Conservation (phyloP, 2,888 invertebrate species). For the Conops quadrifasciatus region DNA sequence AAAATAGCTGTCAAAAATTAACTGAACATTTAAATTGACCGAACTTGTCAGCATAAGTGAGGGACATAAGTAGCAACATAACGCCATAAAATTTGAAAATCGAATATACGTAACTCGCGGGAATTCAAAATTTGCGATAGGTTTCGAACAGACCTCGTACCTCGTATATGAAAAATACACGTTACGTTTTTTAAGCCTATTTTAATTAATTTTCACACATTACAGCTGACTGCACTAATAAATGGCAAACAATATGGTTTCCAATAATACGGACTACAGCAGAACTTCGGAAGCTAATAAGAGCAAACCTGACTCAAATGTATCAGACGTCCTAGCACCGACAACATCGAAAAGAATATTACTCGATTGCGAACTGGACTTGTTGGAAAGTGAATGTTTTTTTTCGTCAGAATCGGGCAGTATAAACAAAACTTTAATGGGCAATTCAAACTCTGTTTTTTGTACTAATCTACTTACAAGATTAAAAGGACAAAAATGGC, state of each 20-base stretch:
- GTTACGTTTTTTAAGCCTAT: too few relatives aligned
- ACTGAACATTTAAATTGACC: too few relatives aligned
- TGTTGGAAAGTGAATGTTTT: neutral
- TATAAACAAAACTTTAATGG: neutral
- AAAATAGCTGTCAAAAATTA: too few relatives aligned
- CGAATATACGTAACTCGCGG: too few relatives aligned
- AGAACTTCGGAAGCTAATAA: neutral
- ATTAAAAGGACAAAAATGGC: slow-evolving; percentile 59
- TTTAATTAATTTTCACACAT: too few relatives aligned
- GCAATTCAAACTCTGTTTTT: neutral
- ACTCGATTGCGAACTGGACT: slow-evolving; percentile 14
- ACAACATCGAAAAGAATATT: slow-evolving; percentile 3
- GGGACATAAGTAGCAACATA: too few relatives aligned
- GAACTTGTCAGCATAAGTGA: too few relatives aligned
- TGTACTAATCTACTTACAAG: slow-evolving; percentile 34
- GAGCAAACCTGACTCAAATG: neutral
- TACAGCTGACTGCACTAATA: too few relatives aligned
- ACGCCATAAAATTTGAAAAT: too few relatives aligned
- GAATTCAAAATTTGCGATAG: too few relatives aligned
- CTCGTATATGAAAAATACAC: too few relatives aligned
- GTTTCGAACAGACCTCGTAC: too few relatives aligned
- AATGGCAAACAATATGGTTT: slow-evolving; percentile 11
- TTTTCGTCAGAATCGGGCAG: neutral
- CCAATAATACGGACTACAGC: slow-evolving; percentile 14
- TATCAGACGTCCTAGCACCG: neutral